Evolutionary conservation across 2,888 invertebrate species (phyloP).

Genomic region (Ennomos quercinarius): DNA sequence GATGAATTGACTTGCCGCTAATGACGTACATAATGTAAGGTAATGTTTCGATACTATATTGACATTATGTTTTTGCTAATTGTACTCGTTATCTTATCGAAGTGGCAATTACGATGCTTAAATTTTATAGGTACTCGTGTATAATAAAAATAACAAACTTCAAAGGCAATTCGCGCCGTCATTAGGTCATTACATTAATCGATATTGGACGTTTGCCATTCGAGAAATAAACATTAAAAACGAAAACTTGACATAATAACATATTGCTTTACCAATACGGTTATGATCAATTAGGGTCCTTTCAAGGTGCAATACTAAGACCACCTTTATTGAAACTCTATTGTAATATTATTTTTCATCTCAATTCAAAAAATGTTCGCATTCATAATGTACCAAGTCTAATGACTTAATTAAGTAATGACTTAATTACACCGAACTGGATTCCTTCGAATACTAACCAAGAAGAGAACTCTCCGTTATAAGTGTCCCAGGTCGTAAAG

Average conservation of each 20-base stretch:
- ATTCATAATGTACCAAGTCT: neutral
- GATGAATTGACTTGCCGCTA: no score
- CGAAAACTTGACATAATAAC: no score
- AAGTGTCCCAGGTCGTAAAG: slow-evolving; percentile 41
- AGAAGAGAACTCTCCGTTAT: slow-evolving; percentile 34
- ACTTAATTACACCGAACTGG: slow-evolving; percentile 11
- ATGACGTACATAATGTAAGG: no score
- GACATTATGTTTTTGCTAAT: neutral
- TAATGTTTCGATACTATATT: no score
- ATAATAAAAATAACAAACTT: slow-evolving; percentile 2
- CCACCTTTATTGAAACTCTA: neutral
- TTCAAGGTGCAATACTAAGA: no score
- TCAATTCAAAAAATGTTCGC: neutral
- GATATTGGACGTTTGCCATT: slow-evolving; percentile 2
- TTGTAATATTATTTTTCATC: neutral
- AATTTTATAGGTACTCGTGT: neutral
- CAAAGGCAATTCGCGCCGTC: slow-evolving; percentile 8
- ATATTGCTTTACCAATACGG: no score
- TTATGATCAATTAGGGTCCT: no score
- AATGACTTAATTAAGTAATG: neutral
- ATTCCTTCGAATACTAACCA: slow-evolving; percentile 11
- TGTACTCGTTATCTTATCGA: slow-evolving; percentile 2
- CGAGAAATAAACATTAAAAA: neutral
- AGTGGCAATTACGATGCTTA: neutral
- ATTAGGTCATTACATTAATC: slow-evolving; percentile 2